Base-by-base conservation (phyloP, 2,888 invertebrate species). In the Autographa gamma region DNA sequence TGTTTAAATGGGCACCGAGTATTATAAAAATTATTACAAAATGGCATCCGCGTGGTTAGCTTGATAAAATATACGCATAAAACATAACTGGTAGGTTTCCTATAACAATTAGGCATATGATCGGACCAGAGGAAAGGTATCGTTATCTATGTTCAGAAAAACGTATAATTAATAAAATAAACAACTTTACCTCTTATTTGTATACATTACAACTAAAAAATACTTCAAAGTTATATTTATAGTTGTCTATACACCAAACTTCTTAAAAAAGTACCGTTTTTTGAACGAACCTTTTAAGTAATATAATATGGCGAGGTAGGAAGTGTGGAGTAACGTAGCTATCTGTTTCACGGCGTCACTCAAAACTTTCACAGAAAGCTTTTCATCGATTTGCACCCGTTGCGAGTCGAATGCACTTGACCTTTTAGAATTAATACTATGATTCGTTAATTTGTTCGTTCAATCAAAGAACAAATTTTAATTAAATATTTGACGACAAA, bases 211-310 rank as follows among this genome's bases (percentile, higher is more conserved):
- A n/a, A n/a, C n/a, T n/a, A n/a, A n/a, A n/a, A n/a, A n/a, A n/a
- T n/a, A 48, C n/a, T n/a, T 48, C 0, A 48, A 48, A 48, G n/a
- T 48, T 48, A 6, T n/a, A 48, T n/a, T 7, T 1, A 48, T 6
- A n/a, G 5, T 48, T n/a, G n/a, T n/a, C 6, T 48, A 16, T 43
- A 14, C 43, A 43, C 14, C n/a, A 48, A n/a, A 48, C 43, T 43
- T 43, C 16, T 41, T 41, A 41, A 41, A 41, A 48, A 48, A 48
- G 48, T 48, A n/a, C 4, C 1, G 48, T 0, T 48, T 48, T 43
- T 48, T 48, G 48, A n/a, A n/a, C 48, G n/a, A 48, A 48, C 48
- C 48, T 48, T 48, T 48, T 48, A 48, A n/a, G 48, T 48, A 48
- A 48, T 6, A n/a, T 48, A n/a, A 48, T 48, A 48, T n/a, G 16